These are phyloP conservation scores for Willowsia nigromaculata DNA, from an alignment of 2,888 invertebrate species.

Conservation along the genomic window DNA sequence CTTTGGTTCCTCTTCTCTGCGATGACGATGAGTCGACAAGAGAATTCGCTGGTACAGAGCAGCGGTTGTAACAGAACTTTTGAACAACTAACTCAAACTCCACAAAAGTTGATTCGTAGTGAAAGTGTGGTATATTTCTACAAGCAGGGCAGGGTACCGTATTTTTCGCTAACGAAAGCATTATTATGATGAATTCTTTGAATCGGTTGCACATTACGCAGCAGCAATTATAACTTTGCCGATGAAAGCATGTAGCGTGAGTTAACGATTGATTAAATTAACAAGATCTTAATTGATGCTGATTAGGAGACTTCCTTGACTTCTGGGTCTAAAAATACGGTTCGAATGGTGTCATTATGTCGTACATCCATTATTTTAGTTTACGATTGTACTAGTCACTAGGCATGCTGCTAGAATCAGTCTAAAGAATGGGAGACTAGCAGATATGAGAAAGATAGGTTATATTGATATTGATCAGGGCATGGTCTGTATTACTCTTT, in stretches of 20 bases:
- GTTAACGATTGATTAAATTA: constrained; percentile 7
- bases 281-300: background rate
- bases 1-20: background rate
- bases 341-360: too few species aligned
- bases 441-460: too few species aligned
- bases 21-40: background rate
- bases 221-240: background rate
- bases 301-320: background rate
- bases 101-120: background rate
- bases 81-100: too few species aligned
- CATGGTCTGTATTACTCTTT: too few species aligned
- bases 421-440: too few species aligned
- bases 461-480: too few species aligned
- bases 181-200: background rate
- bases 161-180: background rate
- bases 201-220: background rate
- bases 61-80: too few species aligned
- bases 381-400: too few species aligned
- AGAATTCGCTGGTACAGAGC: too few species aligned
- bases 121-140: background rate
- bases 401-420: too few species aligned
- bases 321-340: background rate
- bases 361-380: too few species aligned
- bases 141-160: background rate
- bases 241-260: background rate